Percentiles rank a stretch among this genome's conserved stretches.
These are phyloP conservation scores for Nothocercus julius DNA, from an alignment of 2,113 vertebrate genomes.

Conservation along the genomic window DNA sequence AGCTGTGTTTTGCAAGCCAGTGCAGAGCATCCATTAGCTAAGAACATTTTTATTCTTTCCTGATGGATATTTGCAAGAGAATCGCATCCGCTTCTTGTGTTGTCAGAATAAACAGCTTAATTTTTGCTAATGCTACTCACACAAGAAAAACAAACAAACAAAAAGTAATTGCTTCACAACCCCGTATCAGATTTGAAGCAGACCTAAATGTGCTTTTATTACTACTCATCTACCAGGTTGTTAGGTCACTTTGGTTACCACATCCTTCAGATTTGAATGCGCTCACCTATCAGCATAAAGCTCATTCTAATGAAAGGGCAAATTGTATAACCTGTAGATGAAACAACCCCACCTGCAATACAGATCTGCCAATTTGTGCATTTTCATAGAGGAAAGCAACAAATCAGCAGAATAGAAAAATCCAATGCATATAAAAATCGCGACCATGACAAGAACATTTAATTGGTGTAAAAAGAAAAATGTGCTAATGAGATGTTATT, in stretches of 20 bases:
- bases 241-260: rapidly evolving
- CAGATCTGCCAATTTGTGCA: background rate
- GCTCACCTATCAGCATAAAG: background rate
- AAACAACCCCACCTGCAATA: background rate
- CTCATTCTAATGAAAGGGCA: background rate
- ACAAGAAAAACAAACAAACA: background rate
- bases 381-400: background rate
- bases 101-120: background rate
- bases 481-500: background rate
- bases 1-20: background rate
- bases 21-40: background rate
- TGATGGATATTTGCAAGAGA: background rate
- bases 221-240: background rate
- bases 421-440: background rate
- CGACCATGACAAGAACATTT: background rate
- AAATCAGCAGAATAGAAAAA: background rate
- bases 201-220: background rate
- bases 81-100: background rate
- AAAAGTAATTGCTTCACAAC: background rate
- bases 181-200: background rate
- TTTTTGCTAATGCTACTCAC: background rate
- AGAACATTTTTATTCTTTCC: background rate
- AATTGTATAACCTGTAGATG: background rate
- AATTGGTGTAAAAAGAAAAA: background rate
- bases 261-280: background rate